These are phyloP conservation scores for Muntiacus muntjak DNA, from an alignment of 2,113 vertebrate species.

Conservation along the genomic window DNA sequence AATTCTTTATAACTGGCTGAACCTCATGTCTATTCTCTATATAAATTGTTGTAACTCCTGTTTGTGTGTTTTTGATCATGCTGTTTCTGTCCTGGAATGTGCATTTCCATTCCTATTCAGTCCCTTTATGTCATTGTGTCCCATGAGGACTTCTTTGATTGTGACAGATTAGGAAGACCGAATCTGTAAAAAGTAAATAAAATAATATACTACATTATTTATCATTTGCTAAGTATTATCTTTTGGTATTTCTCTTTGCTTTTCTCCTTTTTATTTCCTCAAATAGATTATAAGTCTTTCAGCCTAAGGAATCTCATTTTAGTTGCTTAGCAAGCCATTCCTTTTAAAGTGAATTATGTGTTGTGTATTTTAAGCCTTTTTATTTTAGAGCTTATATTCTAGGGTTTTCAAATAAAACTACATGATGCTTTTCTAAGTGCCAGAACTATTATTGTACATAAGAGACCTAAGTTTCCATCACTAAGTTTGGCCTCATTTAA, in stretches of 20 bases:
- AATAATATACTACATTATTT: background rate
- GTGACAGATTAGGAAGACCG: background rate
- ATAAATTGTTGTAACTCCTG: background rate
- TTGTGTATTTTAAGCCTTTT: constrained; percentile 38
- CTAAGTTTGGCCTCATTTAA: constrained; percentile 59
- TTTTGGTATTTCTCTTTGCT: background rate
- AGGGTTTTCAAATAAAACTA: constrained; percentile 52
- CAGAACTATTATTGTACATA: constrained; percentile 28
- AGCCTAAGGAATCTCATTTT: background rate
- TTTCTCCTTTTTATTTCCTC: background rate
- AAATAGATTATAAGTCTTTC: background rate
- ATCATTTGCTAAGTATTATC: background rate
- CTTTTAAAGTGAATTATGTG: constrained; percentile 37
- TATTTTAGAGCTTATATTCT: constrained; percentile 28
- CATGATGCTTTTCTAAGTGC: constrained; percentile 41
- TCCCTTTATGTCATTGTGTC: background rate
- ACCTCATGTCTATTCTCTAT: background rate
- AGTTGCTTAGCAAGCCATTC: background rate
- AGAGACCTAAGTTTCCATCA: constrained; percentile 42
- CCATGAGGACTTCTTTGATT: background rate
- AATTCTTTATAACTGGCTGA: background rate
- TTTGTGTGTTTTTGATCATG: background rate
- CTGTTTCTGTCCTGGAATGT: background rate
- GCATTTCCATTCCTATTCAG: background rate
- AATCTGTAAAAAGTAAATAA: background rate